Base-by-base conservation (phyloP, 2,888 invertebrate genomes). In the Chorisops tibialis region DNA sequence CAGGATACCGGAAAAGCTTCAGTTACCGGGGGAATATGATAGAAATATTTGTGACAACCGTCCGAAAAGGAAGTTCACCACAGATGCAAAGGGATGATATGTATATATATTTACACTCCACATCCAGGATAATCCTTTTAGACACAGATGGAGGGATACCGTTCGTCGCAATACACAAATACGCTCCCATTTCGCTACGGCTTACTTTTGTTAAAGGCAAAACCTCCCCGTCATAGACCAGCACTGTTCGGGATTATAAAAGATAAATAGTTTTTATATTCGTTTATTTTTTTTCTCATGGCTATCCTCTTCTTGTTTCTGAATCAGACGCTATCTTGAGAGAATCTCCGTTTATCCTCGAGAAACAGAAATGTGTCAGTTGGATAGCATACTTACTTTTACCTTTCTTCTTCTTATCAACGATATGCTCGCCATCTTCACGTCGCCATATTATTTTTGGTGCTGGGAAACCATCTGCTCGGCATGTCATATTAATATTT, bases 371-470 rank as follows among this genome's bases (percentile, higher is more conserved):
- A 70, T 69, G 67, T 66, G 65, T 64, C 56, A 56, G 64, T 59
- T 56, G 1, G 30, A 50, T 50, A 47, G 49, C 48, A 62, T 47
- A 16, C 24, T 14, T 24, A 59, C 49, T 38, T 79, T 77, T 81
- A 92, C 93, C 90, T 87, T 92, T 93, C 81, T 89, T 90, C 77
- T 91, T 87, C 65, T 88, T 86, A 39, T 93, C 86, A 30, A 87
- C 86, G 73, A 95, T 93, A 64, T 87, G 87, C 76, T 92, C 89
- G 19, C 92, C 91, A 73, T 95, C 94, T 74, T 95, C 94, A 56
- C 94, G 82, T 66, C 91, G 84, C 96, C 96, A 97, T 83, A 90
- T 93, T 70, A 96, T 90, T 79, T 89, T 90, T 11, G 96, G 96
- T 21, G 87, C 83, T 1, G 96, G 96, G 74, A 93, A 92, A 47